Conservation (phyloP, 2,113 vertebrate genomes). For the Toxotes chatareus region DNA sequence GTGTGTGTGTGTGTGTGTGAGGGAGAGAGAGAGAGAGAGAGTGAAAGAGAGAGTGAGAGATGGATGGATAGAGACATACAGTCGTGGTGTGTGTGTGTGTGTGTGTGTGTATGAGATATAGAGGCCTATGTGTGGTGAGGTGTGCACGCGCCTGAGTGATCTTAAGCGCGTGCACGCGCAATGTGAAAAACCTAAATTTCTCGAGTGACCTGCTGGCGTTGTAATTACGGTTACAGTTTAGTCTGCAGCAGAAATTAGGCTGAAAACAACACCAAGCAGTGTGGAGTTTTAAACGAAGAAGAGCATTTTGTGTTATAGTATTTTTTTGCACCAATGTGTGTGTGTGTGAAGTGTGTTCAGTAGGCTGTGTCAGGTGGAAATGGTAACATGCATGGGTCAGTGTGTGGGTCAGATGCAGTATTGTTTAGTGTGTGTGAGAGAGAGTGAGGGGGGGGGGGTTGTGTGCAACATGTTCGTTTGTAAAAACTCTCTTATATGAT, state of each 20-base stretch:
- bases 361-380: constrained; percentile 61
- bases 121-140: not conserved
- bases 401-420: constrained; percentile 54
- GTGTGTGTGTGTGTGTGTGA: constrained; percentile 31
- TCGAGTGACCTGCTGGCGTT: constrained; percentile 42
- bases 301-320: not conserved
- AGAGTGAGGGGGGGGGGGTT: not conserved
- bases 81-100: constrained; percentile 2
- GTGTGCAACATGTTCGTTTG: constrained; percentile 19
- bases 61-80: constrained; percentile 17
- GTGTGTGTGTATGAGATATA: constrained; percentile 1
- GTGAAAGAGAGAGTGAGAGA: constrained; percentile 3
- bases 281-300: constrained; percentile 16
- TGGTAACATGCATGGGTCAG: constrained; percentile 60
- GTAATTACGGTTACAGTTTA: constrained; percentile 43
- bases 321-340: constrained; percentile 1
- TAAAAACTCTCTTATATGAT: constrained; percentile 25
- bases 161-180: constrained; percentile 17
- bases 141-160: constrained; percentile 24
- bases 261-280: constrained; percentile 15
- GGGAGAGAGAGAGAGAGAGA: not conserved
- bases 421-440: constrained; percentile 20
- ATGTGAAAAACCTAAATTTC: constrained; percentile 41
- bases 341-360: constrained; percentile 8
- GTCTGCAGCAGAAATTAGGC: constrained; percentile 38